phyloP scores from a whole-genome alignment of 2,113 vertebrate genomes.

The Natator depressus region DNA sequence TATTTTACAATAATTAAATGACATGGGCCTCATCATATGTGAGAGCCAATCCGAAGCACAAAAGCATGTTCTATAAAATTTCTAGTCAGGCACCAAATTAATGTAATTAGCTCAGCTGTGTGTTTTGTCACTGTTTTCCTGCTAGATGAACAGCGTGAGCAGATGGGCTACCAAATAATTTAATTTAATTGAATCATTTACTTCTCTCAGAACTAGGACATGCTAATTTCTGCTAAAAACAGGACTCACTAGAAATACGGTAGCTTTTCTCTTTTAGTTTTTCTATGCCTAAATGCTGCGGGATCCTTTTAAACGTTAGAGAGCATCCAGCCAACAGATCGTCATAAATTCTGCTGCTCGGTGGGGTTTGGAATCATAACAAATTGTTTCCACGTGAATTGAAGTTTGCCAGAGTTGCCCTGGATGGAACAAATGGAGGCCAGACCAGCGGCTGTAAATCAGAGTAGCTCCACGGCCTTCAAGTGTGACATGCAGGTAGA shows the following conservation, averaged over 20 bases:
- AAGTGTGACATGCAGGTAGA: neutral
- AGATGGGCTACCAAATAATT: neutral
- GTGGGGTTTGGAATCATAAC: neutral
- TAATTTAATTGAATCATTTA: accelerated
- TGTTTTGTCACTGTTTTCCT: neutral
- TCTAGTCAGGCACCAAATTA: neutral
- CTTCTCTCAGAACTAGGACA: neutral
- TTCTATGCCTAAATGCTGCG: neutral
- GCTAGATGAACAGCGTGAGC: neutral
- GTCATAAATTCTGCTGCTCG: neutral
- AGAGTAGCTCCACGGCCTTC: neutral
- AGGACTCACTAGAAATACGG: neutral
- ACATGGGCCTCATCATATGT: neutral
- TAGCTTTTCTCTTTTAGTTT: neutral
- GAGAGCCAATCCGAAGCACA: accelerated
- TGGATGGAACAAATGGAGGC: neutral
- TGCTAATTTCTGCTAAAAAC: neutral
- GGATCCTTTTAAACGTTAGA: neutral
- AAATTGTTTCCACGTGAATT: neutral
- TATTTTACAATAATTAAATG: neutral
- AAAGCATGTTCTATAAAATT: neutral
- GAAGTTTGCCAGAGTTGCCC: neutral
- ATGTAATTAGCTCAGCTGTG: neutral
- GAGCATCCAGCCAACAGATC: neutral
- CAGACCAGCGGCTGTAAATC: neutral